Conservation (phyloP, 1,140 invertebrate species). For the Leptopilina clavipes region DNA sequence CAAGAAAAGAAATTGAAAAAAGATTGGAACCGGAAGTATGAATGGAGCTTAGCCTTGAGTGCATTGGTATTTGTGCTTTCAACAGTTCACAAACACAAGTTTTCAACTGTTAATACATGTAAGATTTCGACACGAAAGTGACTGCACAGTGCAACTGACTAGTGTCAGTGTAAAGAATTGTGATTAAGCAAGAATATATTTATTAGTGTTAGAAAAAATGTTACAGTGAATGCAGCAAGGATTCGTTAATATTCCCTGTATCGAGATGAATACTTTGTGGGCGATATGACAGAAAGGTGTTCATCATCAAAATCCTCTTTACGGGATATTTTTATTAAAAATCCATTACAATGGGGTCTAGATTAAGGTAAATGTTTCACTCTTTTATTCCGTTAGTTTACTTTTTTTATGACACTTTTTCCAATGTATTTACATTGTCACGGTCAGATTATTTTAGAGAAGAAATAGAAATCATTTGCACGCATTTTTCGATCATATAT, state of each 20-base stretch:
- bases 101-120: not conserved
- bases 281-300: slow-evolving; percentile 57
- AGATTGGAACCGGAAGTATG: not conserved
- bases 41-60: slow-evolving; percentile 13
- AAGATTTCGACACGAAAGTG: not conserved
- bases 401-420: slow-evolving; percentile 10
- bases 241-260: not conserved
- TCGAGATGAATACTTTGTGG: slow-evolving; percentile 13
- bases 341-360: slow-evolving; percentile 69
- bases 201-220: slow-evolving; percentile 24
- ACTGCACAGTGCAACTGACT: not conserved
- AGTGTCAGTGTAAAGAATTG: not conserved
- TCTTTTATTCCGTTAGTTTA: slow-evolving; percentile 30
- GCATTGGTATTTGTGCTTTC: not conserved
- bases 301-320: slow-evolving; percentile 37
- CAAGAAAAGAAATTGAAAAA: not conserved
- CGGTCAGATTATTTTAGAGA: not conserved
- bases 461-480: slow-evolving; percentile 3
- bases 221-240: not conserved
- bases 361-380: slow-evolving; percentile 64
- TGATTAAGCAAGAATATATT: slow-evolving; percentile 19
- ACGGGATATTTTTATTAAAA: slow-evolving; percentile 55
- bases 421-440: not conserved
- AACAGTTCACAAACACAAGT: not conserved
- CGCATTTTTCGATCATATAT: not conserved